These are phyloP conservation scores for Drosophila punjabiensis DNA, from an alignment of 1,140 invertebrate genomes.

Conservation along the genomic window DNA sequence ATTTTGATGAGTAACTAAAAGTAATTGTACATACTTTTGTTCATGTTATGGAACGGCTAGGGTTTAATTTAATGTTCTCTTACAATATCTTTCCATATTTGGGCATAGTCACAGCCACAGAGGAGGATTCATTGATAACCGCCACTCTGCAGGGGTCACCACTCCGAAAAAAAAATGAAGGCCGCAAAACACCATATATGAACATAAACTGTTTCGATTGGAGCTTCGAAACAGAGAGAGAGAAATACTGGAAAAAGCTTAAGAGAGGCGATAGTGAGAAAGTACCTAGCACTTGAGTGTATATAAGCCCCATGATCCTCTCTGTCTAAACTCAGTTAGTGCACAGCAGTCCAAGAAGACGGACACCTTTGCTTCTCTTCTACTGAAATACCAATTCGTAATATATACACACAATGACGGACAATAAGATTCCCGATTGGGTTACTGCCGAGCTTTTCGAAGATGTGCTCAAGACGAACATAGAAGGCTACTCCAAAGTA, in stretches of 20 bases:
- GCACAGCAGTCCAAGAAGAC: not conserved
- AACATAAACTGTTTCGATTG: not conserved
- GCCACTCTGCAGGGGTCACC: not conserved
- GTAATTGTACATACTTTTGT: not conserved
- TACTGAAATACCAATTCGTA: not conserved
- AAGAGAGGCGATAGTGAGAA: not conserved
- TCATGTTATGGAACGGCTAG: not conserved
- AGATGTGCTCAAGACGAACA: slow-evolving; percentile 53
- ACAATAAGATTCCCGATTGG: slow-evolving; percentile 65
- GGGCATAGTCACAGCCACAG: not conserved
- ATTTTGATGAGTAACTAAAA: not conserved
- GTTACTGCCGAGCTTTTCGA: slow-evolving; percentile 61
- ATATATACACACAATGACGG: not conserved
- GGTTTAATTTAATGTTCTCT: not conserved
- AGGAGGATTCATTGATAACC: slow-evolving; percentile 1
- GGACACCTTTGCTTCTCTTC: not conserved
- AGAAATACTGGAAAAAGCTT: slow-evolving; percentile 4
- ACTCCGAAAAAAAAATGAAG: slow-evolving; percentile 1
- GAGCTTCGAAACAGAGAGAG: slow-evolving; percentile 3
- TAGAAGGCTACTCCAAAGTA: slow-evolving; percentile 55
- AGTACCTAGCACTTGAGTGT: not conserved
- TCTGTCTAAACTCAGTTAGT: not conserved
- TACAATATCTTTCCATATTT: slow-evolving; percentile 1
- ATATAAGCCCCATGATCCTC: not conserved
- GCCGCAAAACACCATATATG: not conserved